These are phyloP conservation scores for Cyclophora albipunctata DNA, from an alignment of 2,888 invertebrate species.

Conservation along the genomic window DNA sequence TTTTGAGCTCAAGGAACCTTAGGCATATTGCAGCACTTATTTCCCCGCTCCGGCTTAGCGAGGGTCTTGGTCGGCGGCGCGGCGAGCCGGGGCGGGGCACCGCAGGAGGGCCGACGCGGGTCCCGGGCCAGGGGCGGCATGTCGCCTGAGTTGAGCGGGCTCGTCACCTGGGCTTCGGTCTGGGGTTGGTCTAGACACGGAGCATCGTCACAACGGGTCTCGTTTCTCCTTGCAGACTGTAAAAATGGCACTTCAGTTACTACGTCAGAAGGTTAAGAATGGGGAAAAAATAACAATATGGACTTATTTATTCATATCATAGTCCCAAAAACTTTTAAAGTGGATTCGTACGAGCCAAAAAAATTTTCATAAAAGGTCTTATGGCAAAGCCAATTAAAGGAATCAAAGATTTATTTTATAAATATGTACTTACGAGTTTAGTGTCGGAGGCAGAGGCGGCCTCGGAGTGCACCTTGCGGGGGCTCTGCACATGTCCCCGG, in stretches of 20 bases:
- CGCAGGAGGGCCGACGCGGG: neutral
- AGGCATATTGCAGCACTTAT: neutral
- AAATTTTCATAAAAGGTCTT: no score
- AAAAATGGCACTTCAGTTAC: conserved; percentile 1
- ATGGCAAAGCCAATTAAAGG: no score
- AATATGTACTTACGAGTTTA: conserved; percentile 33
- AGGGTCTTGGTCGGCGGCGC: neutral
- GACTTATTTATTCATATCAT: no score
- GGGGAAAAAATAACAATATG: no score
- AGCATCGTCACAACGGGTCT: conserved; percentile 4
- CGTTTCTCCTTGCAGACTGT: conserved; percentile 27
- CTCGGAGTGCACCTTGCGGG: conserved; percentile 22
- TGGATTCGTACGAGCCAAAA: no score
- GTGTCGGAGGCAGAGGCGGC: conserved; percentile 37
- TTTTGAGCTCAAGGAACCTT: no score
- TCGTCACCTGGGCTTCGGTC: conserved; percentile 17
- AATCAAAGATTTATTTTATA: no score
- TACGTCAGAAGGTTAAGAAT: no score
- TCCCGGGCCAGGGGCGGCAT: conserved; percentile 11
- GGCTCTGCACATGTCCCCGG: conserved; percentile 6
- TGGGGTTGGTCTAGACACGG: conserved; percentile 15
- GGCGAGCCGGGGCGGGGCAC: neutral
- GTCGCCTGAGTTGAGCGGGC: conserved; percentile 12
- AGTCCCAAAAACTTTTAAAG: no score
- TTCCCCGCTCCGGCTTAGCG: neutral